Percentiles rank a stretch among this genome's conserved stretches.
Evolutionary conservation across 2,113 vertebrate genomes (phyloP).

Genomic region (Platichthys stellatus): DNA sequence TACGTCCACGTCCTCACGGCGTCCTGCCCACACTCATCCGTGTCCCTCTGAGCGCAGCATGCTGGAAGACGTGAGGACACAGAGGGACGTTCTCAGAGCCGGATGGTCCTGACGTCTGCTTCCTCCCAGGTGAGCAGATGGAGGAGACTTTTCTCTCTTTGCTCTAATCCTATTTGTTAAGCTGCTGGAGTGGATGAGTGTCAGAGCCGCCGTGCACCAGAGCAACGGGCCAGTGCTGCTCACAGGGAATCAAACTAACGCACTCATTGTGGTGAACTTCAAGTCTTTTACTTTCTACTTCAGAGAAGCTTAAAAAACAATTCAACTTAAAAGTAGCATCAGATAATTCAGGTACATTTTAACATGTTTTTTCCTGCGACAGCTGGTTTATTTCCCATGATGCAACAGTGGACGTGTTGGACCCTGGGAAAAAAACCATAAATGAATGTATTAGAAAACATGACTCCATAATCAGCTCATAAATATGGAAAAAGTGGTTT

Average conservation of each 20-base stretch:
- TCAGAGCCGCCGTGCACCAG: constrained; percentile 10
- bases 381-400: too few species aligned
- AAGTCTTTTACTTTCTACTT: background rate
- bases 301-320: background rate
- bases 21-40: background rate
- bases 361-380: too few species aligned
- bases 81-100: background rate
- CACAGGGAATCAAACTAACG: constrained; percentile 3
- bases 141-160: constrained; percentile 77
- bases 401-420: too few species aligned
- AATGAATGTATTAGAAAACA: too few species aligned
- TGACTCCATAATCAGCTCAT: too few species aligned
- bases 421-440: too few species aligned
- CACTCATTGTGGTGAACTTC: background rate
- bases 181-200: constrained; percentile 83
- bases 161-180: constrained; percentile 93
- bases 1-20: constrained; percentile 10
- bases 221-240: background rate
- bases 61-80: background rate
- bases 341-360: too few species aligned
- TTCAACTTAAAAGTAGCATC: background rate
- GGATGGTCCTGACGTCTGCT: constrained; percentile 9
- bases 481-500: too few species aligned
- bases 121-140: constrained; percentile 87
- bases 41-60: background rate